Evolutionary conservation across 1,140 invertebrate genomes (phyloP), one percentile per base, ranked within the genome.

Genomic region (Sarcophaga bullata): DNA sequence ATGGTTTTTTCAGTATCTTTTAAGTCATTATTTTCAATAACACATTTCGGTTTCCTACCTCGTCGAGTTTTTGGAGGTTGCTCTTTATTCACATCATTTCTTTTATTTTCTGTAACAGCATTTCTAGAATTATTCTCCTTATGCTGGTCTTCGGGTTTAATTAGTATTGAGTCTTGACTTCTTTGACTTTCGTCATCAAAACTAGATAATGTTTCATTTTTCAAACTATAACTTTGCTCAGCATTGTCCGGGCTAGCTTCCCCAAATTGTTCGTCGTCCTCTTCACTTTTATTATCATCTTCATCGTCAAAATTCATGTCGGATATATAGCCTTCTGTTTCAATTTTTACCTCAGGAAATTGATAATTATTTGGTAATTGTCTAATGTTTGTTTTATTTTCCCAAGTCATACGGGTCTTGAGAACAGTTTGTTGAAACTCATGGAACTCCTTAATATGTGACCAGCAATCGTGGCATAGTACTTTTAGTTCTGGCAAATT

Each of bases 361-460:
- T 37, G 25, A 37, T 4, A 37, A 37, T 37, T 37, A 37, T 37
- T 37, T 37, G 1, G 25, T 37, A 37, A 37, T 37, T 37, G 25
- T 37, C 25, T 37, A 37, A 37, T 37, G 25, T 37, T 37, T 37
- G 25, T 4, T 37, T 37, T 37, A 37, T 37, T 37, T 37, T 37
- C 25, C 25, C 25, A 37, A 37, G 25, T 2, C 25, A 37, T 37
- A 37, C 49, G 48, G 7, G 75, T 50, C 48, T 50, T 17, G 25
- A 78, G 5, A 11, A 78, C 75, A 3, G 75, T 50, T 19, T 19
- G 8, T 8, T 78, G 75, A 25, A 78, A 78, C 3, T 78, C 49
- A 50, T 78, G n/a, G 37, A 78, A 78, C 9, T 78, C 75, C 1
- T 78, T 50, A 19, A 78, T 78, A 17, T 78, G 75, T 10, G 8